Conservation (phyloP, 2,797 vertebrate species). For the Anniella stebbinsi region DNA sequence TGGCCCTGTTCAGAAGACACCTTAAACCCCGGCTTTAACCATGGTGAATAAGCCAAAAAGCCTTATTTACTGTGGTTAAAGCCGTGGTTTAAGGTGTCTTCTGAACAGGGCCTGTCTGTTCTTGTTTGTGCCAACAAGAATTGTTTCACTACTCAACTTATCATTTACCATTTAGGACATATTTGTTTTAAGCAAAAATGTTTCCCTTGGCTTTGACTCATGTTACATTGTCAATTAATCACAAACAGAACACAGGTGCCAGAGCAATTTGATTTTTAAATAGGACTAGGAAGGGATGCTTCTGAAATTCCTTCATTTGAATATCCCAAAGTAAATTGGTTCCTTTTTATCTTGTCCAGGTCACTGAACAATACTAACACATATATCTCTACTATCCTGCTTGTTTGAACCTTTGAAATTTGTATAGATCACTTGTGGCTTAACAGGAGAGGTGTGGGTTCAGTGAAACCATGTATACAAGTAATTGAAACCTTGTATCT, state of each 20-base stretch:
- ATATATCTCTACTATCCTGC: background rate
- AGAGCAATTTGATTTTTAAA: background rate
- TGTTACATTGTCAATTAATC: background rate
- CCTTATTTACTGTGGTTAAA: too few relatives aligned
- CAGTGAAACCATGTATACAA: background rate
- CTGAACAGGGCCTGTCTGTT: too few relatives aligned
- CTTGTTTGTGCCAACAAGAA: constrained; percentile 51
- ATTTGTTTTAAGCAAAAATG: constrained; percentile 35
- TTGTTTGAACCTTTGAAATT: background rate
- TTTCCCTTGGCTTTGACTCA: constrained; percentile 32
- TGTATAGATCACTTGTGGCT: background rate
- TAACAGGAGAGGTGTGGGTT: too few relatives aligned
- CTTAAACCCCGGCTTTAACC: too few relatives aligned
- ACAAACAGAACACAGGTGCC: background rate
- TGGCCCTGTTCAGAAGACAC: too few relatives aligned
- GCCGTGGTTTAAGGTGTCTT: too few relatives aligned
- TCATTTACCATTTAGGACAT: constrained; percentile 50
- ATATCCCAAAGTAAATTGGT: background rate
- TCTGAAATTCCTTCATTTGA: background rate
- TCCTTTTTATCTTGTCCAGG: background rate
- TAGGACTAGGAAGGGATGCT: background rate
- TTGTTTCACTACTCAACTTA: constrained; percentile 63
- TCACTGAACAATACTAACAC: background rate
- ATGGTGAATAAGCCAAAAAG: too few relatives aligned
- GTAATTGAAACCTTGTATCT: background rate